Base-by-base conservation (phyloP, 2,888 invertebrate genomes). In the Troglohyphantes excavatus region DNA sequence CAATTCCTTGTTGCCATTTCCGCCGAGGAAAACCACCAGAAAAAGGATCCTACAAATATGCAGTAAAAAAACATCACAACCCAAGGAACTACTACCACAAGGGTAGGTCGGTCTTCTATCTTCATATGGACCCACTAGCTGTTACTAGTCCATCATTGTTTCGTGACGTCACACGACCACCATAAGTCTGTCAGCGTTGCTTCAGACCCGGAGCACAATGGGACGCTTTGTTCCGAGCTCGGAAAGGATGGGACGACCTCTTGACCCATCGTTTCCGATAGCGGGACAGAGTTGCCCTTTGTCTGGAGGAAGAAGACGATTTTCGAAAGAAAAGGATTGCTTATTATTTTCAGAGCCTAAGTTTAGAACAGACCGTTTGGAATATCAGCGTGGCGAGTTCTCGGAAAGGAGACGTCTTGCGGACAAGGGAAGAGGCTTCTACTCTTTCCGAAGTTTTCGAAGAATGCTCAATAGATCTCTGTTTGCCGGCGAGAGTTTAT, bases 101-200 rank as follows among this genome's bases (percentile, higher is more conserved):
- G 73, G 23, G 26, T n/a, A 53, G 27, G 21, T 63, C 39, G 59
- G n/a, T n/a, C 46, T 82, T 75, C 68, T 65, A 76, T 76, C 53
- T 88, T 67, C 72, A 73, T 73, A 87, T 81, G 87, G 79, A 87
- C 65, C 76, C 65, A 53, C 61, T 88, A 75, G 88, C 88, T 88
- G 88, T 75, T 88, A 75, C 76, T 23, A 88, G 88, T 88, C 88
- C 81, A 88, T 88, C 88, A 88, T 88, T 88, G 88, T 88, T 72
- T 75, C 67, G 39, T 88, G 88, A 88, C 88, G 88, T 88, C 88
- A 88, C 87, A 72, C 65, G 53, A 53, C 88, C 88, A 82, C 82
- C 82, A 70, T 82, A 75, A 68, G 59, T 88, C 82, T 82, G 88
- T 82, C 88, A 87, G 72, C 73, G 17, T 26, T 33, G 72, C 83